Percentiles rank a stretch among this genome's conserved stretches.
These are phyloP conservation scores for Perithous albicinctus DNA, from an alignment of 2,888 invertebrate genomes.

Conservation along the genomic window DNA sequence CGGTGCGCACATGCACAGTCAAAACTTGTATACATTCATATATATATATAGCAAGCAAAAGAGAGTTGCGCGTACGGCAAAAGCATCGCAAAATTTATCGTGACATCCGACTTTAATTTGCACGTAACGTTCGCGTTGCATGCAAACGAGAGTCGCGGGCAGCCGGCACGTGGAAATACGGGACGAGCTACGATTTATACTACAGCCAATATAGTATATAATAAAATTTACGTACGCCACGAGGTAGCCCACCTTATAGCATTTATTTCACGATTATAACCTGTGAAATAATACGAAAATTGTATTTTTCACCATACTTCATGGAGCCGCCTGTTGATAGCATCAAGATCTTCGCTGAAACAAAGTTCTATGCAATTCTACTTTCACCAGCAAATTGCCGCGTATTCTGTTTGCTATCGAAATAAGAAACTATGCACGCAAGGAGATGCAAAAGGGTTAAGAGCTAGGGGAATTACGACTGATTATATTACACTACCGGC, in stretches of 20 bases:
- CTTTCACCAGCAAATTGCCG: conserved; percentile 8
- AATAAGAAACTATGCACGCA: conserved; percentile 64
- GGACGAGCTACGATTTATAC: conserved; percentile 51
- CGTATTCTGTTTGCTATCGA: conserved; percentile 53
- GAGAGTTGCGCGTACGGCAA: conserved; percentile 2
- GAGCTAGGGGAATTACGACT: conserved; percentile 66
- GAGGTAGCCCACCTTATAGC: background rate
- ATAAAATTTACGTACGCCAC: conserved; percentile 1
- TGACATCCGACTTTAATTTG: conserved; percentile 73
- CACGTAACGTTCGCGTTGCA: conserved; percentile 73
- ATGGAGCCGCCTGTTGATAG: background rate
- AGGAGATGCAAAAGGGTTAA: conserved; percentile 42
- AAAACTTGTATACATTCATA: background rate
- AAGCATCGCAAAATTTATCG: conserved; percentile 74
- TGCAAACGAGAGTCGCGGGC: conserved; percentile 70
- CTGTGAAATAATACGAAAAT: conserved; percentile 41
- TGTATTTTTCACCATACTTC: conserved; percentile 5
- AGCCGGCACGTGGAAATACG: conserved; percentile 59
- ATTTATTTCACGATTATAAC: conserved; percentile 39
- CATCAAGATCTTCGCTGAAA: background rate
- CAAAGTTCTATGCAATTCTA: conserved; percentile 32
- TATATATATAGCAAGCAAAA: background rate
- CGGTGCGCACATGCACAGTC: conserved; percentile 21
- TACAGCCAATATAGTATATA: conserved; percentile 8
- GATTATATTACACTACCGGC: conserved; percentile 64